phyloP scores from a whole-genome alignment of 2,113 vertebrate genomes.

The Sus scrofa region DNA sequence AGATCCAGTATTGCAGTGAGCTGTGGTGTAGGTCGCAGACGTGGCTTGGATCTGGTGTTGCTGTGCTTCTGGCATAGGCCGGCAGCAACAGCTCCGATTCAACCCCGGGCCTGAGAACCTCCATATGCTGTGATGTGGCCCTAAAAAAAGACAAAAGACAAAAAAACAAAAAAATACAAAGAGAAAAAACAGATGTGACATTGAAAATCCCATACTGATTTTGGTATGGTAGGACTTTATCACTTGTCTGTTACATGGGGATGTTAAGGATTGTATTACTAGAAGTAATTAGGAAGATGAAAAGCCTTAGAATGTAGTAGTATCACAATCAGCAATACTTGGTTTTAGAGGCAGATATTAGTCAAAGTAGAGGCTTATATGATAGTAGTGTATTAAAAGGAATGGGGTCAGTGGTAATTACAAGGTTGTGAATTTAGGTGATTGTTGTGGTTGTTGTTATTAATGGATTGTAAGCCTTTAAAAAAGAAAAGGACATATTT shows the following conservation, averaged over 20 bases:
- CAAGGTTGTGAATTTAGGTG: neutral
- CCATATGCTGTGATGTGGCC: no score
- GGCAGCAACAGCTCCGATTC: no score
- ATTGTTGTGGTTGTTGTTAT: neutral
- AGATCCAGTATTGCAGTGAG: no score
- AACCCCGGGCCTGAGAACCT: no score
- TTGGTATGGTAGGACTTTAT: neutral
- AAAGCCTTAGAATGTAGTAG: neutral
- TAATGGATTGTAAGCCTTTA: neutral
- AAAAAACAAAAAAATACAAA: no score
- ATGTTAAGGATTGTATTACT: neutral
- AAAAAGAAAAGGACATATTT: constrained; percentile 19
- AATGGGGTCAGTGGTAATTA: neutral
- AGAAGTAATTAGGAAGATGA: neutral
- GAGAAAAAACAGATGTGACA: neutral
- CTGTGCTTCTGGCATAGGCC: no score
- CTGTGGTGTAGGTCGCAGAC: no score
- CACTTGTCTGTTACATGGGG: neutral
- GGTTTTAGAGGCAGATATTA: neutral
- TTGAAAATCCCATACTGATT: neutral
- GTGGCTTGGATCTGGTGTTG: no score
- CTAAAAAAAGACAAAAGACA: no score
- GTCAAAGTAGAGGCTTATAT: neutral
- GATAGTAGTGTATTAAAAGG: neutral
- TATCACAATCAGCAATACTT: neutral